Evolutionary conservation across 2,888 invertebrate species (phyloP).

Genomic region (Leptopterna dolabrata): DNA sequence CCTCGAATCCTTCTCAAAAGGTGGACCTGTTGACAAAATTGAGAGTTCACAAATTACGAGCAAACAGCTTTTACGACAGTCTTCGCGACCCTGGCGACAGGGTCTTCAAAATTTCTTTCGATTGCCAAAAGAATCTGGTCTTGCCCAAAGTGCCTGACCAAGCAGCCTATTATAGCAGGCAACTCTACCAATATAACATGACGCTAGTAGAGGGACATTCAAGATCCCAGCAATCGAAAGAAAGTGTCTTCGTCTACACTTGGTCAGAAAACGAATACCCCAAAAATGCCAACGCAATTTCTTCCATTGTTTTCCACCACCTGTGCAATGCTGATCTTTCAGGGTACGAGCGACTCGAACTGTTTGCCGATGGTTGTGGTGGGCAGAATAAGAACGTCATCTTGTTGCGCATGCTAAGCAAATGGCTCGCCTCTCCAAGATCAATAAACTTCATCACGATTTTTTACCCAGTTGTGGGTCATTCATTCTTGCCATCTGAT

Average conservation of each 20-base stretch:
- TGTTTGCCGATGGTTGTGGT: slow-evolving; percentile 6
- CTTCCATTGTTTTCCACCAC: slow-evolving; percentile 12
- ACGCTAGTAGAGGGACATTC: not conserved
- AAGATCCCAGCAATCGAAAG: slow-evolving; percentile 2
- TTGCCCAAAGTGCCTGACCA: slow-evolving; percentile 6
- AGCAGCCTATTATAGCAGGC: slow-evolving; percentile 4
- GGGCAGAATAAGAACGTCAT: too few species aligned
- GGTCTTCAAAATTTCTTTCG: too few species aligned
- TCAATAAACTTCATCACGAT: too few species aligned
- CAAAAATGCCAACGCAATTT: slow-evolving; percentile 8
- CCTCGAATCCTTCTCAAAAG: not conserved
- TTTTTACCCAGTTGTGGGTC: slow-evolving; percentile 12
- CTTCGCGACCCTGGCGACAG: not conserved
- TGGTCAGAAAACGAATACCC: slow-evolving; percentile 5
- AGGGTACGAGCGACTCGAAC: not conserved
- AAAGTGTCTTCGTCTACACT: slow-evolving; percentile 19
- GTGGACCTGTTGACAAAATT: not conserved
- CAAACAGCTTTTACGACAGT: not conserved
- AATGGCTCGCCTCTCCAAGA: slow-evolving; percentile 6
- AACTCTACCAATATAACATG: not conserved
- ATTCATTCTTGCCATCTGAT: not conserved
- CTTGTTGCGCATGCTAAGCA: not conserved
- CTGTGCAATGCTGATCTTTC: not conserved
- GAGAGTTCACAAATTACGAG: not conserved
- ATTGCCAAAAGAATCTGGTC: slow-evolving; percentile 27